A percentile compares a stretch with the other conserved stretches of the same genome.
Evolutionary conservation across 2,113 vertebrate genomes (phyloP).

Genomic region (Neogale vison): DNA sequence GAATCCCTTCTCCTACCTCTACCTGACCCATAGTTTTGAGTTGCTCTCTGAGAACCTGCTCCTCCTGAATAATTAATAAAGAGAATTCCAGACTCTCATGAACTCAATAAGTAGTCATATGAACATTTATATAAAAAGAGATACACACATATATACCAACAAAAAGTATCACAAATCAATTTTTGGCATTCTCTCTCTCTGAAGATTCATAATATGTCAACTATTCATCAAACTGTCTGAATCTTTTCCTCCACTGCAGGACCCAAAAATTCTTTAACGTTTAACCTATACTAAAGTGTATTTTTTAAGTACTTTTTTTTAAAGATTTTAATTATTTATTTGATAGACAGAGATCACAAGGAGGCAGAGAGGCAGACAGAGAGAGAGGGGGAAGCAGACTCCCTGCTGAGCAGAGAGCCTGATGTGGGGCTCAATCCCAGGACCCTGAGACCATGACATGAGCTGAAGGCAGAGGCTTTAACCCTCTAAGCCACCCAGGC

Average conservation of each 20-base stretch:
- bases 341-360: too few species aligned
- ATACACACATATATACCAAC: neutral
- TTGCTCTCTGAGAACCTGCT: neutral
- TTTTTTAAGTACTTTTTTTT: too few species aligned
- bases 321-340: too few species aligned
- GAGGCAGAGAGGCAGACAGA: too few species aligned
- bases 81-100: neutral
- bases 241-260: neutral
- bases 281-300: neutral
- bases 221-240: neutral
- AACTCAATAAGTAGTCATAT: too few species aligned
- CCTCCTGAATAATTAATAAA: neutral
- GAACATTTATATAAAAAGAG: neutral
- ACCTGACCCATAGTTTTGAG: neutral
- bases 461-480: too few species aligned
- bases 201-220: neutral
- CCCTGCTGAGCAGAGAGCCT: too few species aligned
- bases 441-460: too few species aligned
- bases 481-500: too few species aligned
- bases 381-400: too few species aligned
- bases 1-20: neutral
- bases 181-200: neutral
- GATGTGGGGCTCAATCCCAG: too few species aligned
- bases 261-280: neutral
- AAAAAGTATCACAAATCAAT: neutral